phyloP scores from a whole-genome alignment of 2,888 invertebrate genomes.

The Ophioninae sp. region DNA sequence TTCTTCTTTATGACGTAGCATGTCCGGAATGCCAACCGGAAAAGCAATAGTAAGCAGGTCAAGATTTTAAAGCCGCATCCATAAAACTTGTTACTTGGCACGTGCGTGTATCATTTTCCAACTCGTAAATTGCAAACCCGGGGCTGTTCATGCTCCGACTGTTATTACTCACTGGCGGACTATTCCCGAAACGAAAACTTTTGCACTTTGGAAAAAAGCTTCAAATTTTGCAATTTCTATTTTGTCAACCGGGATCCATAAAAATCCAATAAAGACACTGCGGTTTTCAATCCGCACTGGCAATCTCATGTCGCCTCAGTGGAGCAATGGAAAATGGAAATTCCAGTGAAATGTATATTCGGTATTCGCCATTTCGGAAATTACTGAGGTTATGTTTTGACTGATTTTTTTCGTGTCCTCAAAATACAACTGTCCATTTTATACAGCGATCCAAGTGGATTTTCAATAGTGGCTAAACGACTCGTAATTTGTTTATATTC shows the following conservation, averaged over 20 bases:
- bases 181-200: not conserved
- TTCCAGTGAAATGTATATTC: no score
- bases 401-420: not conserved
- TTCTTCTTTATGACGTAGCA: not conserved
- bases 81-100: conserved; percentile 4
- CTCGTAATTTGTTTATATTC: not conserved
- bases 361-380: no score
- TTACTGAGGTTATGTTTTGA: no score
- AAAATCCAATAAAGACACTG: no score
- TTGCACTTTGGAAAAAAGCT: not conserved
- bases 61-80: conserved; percentile 1
- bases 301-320: no score
- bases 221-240: not conserved
- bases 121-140: not conserved
- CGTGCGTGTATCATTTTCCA: not conserved
- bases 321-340: no score
- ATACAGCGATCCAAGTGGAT: not conserved
- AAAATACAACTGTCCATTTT: not conserved
- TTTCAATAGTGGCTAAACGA: not conserved
- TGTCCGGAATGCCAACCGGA: not conserved
- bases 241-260: not conserved
- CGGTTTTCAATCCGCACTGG: no score
- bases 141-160: not conserved
- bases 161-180: not conserved
- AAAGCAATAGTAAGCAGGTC: not conserved